Base-by-base conservation (phyloP, 2,888 invertebrate species). In the Eueremaeus valkanovi region DNA sequence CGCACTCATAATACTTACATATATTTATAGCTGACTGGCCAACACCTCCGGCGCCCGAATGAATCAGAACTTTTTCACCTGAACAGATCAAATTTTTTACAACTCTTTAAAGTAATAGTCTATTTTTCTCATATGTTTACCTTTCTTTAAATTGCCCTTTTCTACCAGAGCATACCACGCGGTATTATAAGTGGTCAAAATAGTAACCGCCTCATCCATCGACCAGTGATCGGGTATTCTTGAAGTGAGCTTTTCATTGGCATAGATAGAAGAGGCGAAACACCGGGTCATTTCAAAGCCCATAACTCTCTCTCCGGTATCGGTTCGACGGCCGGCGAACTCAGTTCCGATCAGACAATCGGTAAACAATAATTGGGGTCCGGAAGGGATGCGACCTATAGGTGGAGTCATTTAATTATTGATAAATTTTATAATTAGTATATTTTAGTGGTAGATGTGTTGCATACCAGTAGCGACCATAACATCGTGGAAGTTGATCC, bases 11-110 rank as follows among this genome's bases (percentile, higher is more conserved):
- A 83, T 90, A 89, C 73, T 97, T 87, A 73, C 96, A 95, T 81
- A 98, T 91, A 27, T 93, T 88, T 81, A 98, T 95, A 78, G 97
- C 95, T 1, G 98, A 96, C 86, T 96, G 95, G 8, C 98, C 98
- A 45, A 97, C 96, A 81, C 95, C 96, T 76, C 96, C 97, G 78
- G 92, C 90, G 78, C 96, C 96, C 74, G 96, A 95, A 84, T 97
- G 96, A 80, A 97, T 90, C 18, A 97, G 87, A 75, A 97, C 89
- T 58, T 88, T 86, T 81, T 95, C 93, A 11, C 94, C 93, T 79
- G 87, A 70, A 61, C 29, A 58, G 24, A 58, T 58, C 27, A 58
- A 31, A 55, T 55, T 24, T 42, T 42, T 42, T 8, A 42, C n/a
- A n/a, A n/a, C n/a, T n/a, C n/a, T n/a, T n/a, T n/a, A n/a, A n/a